Percentiles rank a stretch among this genome's conserved stretches.
Conservation (phyloP, 2,888 invertebrate genomes). For the Eulithis prunata region DNA sequence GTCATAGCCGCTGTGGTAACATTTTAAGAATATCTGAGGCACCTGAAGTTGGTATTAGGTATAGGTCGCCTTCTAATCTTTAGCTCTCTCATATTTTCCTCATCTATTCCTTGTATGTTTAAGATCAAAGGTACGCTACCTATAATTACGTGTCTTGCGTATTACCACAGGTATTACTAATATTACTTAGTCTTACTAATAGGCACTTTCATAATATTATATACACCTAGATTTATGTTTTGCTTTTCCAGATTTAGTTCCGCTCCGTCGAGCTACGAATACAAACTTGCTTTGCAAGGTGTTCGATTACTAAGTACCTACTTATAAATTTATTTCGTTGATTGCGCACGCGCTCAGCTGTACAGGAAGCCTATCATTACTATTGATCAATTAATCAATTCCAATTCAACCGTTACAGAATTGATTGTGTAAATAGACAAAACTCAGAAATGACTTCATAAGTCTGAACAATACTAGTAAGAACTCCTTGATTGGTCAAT, state of each 20-base stretch:
- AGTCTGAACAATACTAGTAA: background rate
- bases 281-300: constrained; percentile 43
- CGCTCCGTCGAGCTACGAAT: constrained; percentile 48
- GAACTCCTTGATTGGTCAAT: constrained; percentile 4
- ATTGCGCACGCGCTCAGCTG: constrained; percentile 58
- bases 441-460: constrained; percentile 14
- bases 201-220: background rate
- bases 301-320: constrained; percentile 44
- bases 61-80: too few relatives aligned
- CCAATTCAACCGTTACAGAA: constrained; percentile 46
- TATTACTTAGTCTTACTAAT: too few relatives aligned
- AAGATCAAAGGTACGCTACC: too few relatives aligned
- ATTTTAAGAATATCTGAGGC: too few relatives aligned
- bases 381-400: constrained; percentile 54
- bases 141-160: too few relatives aligned
- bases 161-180: too few relatives aligned
- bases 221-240: constrained; percentile 1
- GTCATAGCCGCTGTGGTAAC: too few relatives aligned
- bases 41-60: too few relatives aligned
- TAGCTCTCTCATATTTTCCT: too few relatives aligned
- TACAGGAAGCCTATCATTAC: constrained; percentile 56
- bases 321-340: constrained; percentile 48
- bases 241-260: constrained; percentile 38
- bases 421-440: constrained; percentile 38
- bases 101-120: too few relatives aligned